Conservation (phyloP, 2,888 invertebrate genomes). For the Cremastinae sp. region DNA sequence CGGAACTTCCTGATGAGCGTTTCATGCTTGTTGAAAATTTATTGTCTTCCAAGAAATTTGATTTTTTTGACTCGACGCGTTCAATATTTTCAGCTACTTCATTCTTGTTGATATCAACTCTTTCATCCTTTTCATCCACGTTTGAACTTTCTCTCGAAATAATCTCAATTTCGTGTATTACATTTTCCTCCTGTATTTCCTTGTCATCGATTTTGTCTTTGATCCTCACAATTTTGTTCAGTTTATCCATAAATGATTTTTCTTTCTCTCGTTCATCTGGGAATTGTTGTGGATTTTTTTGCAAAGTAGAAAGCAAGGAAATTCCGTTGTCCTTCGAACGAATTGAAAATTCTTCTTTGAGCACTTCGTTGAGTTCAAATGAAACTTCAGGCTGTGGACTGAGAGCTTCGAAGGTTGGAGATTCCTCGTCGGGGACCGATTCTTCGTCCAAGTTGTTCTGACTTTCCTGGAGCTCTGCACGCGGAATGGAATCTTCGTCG, state of each 20-base stretch:
- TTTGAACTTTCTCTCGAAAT: background rate
- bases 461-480: background rate
- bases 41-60: background rate
- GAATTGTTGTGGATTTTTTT: no score
- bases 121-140: background rate
- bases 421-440: conserved; percentile 28
- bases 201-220: no score
- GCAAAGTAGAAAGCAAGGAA: no score
- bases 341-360: conserved; percentile 30
- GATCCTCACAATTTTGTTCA: background rate
- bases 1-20: background rate
- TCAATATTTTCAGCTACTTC: conserved; percentile 7
- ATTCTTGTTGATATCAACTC: conserved; percentile 34
- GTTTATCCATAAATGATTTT: background rate
- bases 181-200: no score
- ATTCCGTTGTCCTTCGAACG: no score
- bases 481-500: background rate
- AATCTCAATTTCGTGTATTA: background rate
- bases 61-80: background rate
- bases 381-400: conserved; percentile 22
- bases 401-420: conserved; percentile 45
- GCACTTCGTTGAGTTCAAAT: background rate
- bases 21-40: background rate
- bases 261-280: no score
- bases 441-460: conserved; percentile 9